Percentiles rank a stretch among this genome's conserved stretches.
These are phyloP conservation scores for Graptemys geographica DNA, from an alignment of 2,797 vertebrate genomes.

Conservation along the genomic window DNA sequence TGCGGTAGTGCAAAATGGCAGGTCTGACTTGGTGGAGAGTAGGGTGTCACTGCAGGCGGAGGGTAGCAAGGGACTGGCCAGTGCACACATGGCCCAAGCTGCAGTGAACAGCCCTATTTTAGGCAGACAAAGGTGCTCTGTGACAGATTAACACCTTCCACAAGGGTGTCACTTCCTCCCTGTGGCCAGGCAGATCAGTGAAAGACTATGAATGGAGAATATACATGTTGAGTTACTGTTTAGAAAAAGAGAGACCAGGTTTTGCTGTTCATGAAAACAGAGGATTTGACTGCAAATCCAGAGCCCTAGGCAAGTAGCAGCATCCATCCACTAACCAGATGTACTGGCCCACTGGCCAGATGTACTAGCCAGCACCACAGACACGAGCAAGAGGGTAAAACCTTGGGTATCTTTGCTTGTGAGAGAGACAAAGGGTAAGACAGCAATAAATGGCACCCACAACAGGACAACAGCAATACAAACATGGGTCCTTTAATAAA, in stretches of 20 bases:
- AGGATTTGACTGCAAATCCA: fast-evolving
- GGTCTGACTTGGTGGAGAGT: neutral
- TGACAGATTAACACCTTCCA: neutral
- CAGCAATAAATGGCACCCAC: neutral
- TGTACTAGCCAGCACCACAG: neutral
- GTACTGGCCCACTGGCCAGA: neutral
- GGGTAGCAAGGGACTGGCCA: neutral
- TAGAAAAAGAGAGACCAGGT: neutral
- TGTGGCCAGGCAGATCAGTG: neutral
- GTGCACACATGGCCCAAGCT: neutral
- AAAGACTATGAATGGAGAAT: neutral
- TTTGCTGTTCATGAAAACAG: neutral
- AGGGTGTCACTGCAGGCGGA: neutral
- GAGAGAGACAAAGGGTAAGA: neutral
- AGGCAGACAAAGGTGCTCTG: neutral
- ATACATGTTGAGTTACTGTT: neutral
- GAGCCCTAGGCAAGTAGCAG: neutral
- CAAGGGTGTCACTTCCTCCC: neutral
- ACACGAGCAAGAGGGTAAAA: neutral
- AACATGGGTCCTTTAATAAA: neutral
- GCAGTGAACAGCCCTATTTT: neutral
- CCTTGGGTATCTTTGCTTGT: neutral
- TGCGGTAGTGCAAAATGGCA: neutral
- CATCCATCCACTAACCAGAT: fast-evolving
- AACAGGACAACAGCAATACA: fast-evolving